A percentile compares a stretch with the other conserved stretches of the same genome.
phyloP scores from a whole-genome alignment of 2,888 invertebrate species.

The Eupeodes latifasciatus region DNA sequence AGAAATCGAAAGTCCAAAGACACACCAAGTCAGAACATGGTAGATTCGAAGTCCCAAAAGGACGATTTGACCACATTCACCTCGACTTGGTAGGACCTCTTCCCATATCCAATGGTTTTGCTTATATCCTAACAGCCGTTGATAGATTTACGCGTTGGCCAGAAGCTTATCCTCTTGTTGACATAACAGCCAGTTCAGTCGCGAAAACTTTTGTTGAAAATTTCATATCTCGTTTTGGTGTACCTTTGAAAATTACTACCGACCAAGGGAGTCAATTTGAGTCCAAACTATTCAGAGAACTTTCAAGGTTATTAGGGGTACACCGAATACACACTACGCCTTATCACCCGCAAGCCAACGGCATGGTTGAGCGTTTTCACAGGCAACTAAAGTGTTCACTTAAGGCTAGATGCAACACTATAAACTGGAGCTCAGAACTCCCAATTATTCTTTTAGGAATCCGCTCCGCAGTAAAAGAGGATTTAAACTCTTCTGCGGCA shows the following conservation, averaged over 20 bases:
- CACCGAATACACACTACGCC: slow-evolving; percentile 12
- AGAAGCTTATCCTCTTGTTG: too few species aligned
- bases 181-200: too few species aligned
- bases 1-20: neutral
- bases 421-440: slow-evolving; percentile 30
- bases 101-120: neutral
- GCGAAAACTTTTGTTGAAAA: too few species aligned
- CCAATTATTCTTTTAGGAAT: slow-evolving; percentile 56
- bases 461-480: slow-evolving; percentile 45
- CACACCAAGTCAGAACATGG: neutral
- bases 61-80: too few species aligned
- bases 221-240: too few species aligned
- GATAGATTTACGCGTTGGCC: too few species aligned
- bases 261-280: slow-evolving; percentile 57
- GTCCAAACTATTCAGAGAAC: neutral
- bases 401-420: neutral
- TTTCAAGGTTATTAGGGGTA: slow-evolving; percentile 21
- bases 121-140: too few species aligned
- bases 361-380: slow-evolving; percentile 51
- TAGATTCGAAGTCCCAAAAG: too few species aligned
- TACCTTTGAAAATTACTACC: too few species aligned
- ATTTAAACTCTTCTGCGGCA: slow-evolving; percentile 42
- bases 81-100: neutral
- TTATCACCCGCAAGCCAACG: slow-evolving; percentile 37
- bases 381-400: slow-evolving; percentile 44